These are phyloP conservation scores for Ctenodactylus gundi DNA, from an alignment of 2,113 vertebrate species.

Conservation along the genomic window DNA sequence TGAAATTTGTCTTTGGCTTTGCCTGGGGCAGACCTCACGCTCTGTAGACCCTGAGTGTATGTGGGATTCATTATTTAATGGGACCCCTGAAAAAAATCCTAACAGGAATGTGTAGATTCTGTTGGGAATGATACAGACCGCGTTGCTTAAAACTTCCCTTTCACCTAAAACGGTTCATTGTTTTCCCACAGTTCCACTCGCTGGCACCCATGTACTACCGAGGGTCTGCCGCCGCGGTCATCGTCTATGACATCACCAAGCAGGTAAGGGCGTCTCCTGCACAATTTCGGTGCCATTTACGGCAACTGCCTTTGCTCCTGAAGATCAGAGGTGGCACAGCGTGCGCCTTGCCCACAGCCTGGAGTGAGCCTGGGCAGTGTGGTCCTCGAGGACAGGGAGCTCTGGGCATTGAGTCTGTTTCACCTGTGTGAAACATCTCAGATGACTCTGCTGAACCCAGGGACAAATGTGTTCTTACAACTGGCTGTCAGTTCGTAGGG, in stretches of 20 bases:
- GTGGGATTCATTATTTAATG: neutral
- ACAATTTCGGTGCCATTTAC: neutral
- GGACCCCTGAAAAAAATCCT: neutral
- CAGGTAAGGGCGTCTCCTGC: conserved; percentile 85
- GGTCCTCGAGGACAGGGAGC: neutral
- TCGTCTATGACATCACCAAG: conserved; percentile 99
- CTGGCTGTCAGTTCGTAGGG: neutral
- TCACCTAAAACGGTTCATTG: neutral
- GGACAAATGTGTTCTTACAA: neutral
- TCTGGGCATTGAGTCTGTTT: neutral
- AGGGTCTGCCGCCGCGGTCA: conserved; percentile 96
- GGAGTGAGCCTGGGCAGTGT: neutral
- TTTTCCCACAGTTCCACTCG: conserved; percentile 92
- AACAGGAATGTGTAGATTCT: neutral
- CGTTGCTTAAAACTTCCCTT: neutral
- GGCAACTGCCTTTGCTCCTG: neutral
- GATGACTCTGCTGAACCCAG: neutral
- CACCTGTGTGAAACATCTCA: neutral
- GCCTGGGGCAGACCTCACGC: neutral
- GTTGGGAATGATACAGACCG: neutral
- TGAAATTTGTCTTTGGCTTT: neutral
- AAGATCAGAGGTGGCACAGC: neutral
- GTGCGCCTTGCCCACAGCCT: neutral
- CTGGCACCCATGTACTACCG: conserved; percentile 99
- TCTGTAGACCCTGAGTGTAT: neutral